Base-by-base conservation (phyloP, 92 coral and sea anemone species). In the Desmophyllum pertusum region DNA sequence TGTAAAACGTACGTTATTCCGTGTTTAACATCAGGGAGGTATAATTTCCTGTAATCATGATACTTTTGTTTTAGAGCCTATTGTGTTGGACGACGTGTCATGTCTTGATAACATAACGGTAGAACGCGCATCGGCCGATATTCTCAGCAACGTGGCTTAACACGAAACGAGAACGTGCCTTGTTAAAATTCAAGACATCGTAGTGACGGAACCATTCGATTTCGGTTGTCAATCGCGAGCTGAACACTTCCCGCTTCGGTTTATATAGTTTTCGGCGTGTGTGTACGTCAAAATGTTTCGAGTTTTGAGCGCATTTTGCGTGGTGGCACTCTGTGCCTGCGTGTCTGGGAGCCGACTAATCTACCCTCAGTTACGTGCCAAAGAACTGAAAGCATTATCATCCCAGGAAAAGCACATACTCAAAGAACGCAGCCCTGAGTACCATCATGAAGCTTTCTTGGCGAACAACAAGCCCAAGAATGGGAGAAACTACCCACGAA, bases 371-470 rank as follows among this genome's bases (percentile, higher is more conserved):
- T 19, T 59, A 13, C 73, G 19, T 21, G 4, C 6, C 0, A 31
- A 3, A 68, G 53, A 2, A 75, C 59, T 74, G 10, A 88, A 91
- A 14, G 75, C 88, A 6, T 76, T 92, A 6, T 81, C 93, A 21
- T 70, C 81, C 10, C 31, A 35, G 17, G 76, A 92, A 14, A 95
- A 94, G 63, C 87, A 66, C 38, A 90, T 84, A 51, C 81, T 79
- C 15, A 92, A 85, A 36, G 45, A 33, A 8, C 98, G 92, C 21
- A 85, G 84, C n/a, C 4, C 70, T 0, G 77, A 89, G 41, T 92
- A 81, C 78, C 95, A 94, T 67, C 95, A 92, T 25, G 93, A 92
- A 14, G 98, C 98, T 30, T 94, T 94, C 89, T 94, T 1, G 98
- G 98, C 27, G 85, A 89, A 82, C 87, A 92, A 9, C 75, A 80